Evolutionary conservation across 2,888 invertebrate genomes (phyloP).

Genomic region (Parapristionchus giblindavisi): DNA sequence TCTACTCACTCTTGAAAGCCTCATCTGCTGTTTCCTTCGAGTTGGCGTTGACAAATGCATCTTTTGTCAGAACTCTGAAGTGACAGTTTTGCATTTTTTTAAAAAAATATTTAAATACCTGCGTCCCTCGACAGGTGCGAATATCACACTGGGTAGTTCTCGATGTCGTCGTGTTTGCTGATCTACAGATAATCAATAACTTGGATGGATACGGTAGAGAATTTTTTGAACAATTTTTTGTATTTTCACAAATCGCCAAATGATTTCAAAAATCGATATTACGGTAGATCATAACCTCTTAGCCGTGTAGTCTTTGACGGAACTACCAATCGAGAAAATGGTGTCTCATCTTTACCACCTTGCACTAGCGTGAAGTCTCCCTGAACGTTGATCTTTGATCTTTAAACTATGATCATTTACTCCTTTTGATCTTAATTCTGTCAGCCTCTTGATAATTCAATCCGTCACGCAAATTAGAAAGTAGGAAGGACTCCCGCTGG

Average conservation of each 20-base stretch:
- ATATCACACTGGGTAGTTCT: slow-evolving; percentile 39
- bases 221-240: neutral
- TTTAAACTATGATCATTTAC: neutral
- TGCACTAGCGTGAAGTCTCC: slow-evolving; percentile 30
- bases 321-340: neutral
- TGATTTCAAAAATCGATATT: neutral
- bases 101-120: slow-evolving; percentile 38
- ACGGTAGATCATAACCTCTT: neutral
- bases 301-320: slow-evolving; percentile 17
- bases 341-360: neutral
- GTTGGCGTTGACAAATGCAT: slow-evolving; percentile 35
- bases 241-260: neutral
- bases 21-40: slow-evolving; percentile 33
- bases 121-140: slow-evolving; percentile 46
- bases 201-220: no score
- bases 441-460: neutral
- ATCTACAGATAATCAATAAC: no score
- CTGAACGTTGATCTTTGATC: slow-evolving; percentile 13
- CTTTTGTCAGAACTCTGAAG: slow-evolving; percentile 33
- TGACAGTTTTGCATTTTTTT: no score
- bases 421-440: neutral
- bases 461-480: slow-evolving; percentile 12
- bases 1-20: slow-evolving; percentile 32
- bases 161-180: slow-evolving; percentile 17
- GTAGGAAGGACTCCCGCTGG: neutral